Base-by-base conservation (phyloP, 2,797 vertebrate species). In the Sebastes kiyomatsui region DNA sequence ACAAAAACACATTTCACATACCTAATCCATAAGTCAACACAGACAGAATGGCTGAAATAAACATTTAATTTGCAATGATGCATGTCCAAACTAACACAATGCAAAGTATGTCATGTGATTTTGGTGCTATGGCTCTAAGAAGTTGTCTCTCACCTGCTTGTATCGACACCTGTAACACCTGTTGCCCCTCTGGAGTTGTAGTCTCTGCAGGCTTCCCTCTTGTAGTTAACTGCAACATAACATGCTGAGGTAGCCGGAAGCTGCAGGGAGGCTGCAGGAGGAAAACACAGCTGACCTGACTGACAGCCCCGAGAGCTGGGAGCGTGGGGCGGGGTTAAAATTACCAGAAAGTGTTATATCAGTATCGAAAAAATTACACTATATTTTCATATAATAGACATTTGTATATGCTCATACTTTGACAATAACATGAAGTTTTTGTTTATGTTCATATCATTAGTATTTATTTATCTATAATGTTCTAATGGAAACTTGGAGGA, bases 261-360 rank as follows among this genome's bases (percentile, higher is more conserved):
- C 42, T 46, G 16, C 16, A 49, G 46, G 16, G 14, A n/a, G 16
- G 56, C 52, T 18, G 62, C n/a, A 13, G 35, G 13, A 11, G 66
- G 27, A 61, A 67, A 52, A 35, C 67, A 23, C 62, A 65, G 16
- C 52, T 62, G 62, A 80, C 38, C 23, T 2, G 27, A 35, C 54
- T 2, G 27, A 35, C 58, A n/a, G 72, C 23, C 23, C 18, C 46
- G 20, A 20, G 66, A 13, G 38, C 4, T 16, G 14, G 49, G 8
- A 6, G 42, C 6, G 77, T 82, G 84, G 91, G 92, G 90, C 67
- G 85, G 82, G 60, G 75, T 66, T 72, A 49, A 20, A 49, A 32
- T 42, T 52, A 42, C 9, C 38, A 65, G 49, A 27, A 49, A 49
- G 46, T 33, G 28, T 20, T 42, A 46, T 18, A 18, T 20, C 16